Percentiles rank a stretch among this genome's conserved stretches.
Evolutionary conservation across 2,888 invertebrate species (phyloP).

Genomic region (Eudemis profundana): DNA sequence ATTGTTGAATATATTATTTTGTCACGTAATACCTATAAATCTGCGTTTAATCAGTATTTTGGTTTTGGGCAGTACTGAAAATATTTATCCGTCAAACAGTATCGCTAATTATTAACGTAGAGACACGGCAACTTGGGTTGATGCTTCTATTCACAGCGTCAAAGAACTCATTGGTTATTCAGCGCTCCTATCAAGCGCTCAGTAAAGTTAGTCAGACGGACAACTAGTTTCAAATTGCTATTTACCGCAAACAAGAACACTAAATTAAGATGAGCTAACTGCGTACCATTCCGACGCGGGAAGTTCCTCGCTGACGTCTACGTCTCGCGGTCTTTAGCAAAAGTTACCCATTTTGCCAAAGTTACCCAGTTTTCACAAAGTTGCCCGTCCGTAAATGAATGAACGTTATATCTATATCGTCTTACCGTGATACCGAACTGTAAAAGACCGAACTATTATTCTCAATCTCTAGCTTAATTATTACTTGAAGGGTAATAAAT

Average conservation of each 20-base stretch:
- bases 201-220: conserved; percentile 64
- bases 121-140: conserved; percentile 42
- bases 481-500: conserved; percentile 33
- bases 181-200: conserved; percentile 55
- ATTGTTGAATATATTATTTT: no score
- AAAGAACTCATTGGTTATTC: conserved; percentile 60
- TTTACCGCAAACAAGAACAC: conserved; percentile 78
- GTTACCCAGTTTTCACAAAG: conserved; percentile 58
- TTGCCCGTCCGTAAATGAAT: conserved; percentile 54
- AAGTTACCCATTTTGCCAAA: conserved; percentile 59
- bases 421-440: conserved; percentile 52
- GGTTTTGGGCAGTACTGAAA: no score
- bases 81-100: neutral
- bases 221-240: conserved; percentile 77
- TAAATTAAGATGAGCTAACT: conserved; percentile 76
- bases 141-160: conserved; percentile 49
- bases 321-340: conserved; percentile 53
- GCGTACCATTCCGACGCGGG: conserved; percentile 54
- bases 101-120: neutral
- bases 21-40: no score
- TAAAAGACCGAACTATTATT: conserved; percentile 34
- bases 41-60: no score
- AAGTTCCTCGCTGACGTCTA: conserved; percentile 53
- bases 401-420: conserved; percentile 52
- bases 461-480: conserved; percentile 37